phyloP scores from a whole-genome alignment of 2,888 invertebrate species.

The Sylvicola cinctus region DNA sequence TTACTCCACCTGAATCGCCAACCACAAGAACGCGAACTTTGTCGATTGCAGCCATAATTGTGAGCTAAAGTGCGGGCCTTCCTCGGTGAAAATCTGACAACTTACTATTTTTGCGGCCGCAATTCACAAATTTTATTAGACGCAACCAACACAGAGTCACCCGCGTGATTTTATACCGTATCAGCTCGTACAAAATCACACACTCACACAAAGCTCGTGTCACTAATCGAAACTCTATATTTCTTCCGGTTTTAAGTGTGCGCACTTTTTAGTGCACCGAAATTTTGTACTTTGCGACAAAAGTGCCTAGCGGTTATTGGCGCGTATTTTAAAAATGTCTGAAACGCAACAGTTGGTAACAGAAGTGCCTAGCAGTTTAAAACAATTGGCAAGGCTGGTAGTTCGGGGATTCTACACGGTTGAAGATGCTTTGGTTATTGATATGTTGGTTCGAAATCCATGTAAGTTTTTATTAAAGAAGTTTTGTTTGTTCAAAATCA shows the following conservation, averaged over 20 bases:
- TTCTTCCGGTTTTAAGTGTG: too few relatives aligned
- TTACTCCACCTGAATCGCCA: conserved; percentile 62
- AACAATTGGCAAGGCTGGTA: conserved; percentile 76
- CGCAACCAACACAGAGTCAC: too few relatives aligned
- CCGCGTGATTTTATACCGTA: too few relatives aligned
- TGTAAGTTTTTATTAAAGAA: conserved; percentile 30
- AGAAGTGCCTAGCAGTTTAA: conserved; percentile 84
- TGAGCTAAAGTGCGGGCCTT: too few relatives aligned
- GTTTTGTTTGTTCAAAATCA: background rate
- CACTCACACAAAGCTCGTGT: too few relatives aligned
- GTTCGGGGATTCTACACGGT: conserved; percentile 84
- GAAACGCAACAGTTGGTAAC: conserved; percentile 59
- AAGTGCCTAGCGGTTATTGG: conserved; percentile 83
- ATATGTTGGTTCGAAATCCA: conserved; percentile 88
- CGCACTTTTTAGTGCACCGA: too few relatives aligned
- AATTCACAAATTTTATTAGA: too few relatives aligned
- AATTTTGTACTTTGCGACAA: conserved; percentile 42
- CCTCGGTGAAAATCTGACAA: too few relatives aligned
- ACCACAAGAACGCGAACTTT: conserved; percentile 80
- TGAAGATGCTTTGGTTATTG: conserved; percentile 85
- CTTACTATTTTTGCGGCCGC: too few relatives aligned
- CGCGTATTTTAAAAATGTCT: conserved; percentile 26
- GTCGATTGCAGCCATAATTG: conserved; percentile 57
- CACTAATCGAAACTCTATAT: too few relatives aligned
- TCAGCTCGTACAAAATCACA: too few relatives aligned